Percentiles rank a stretch among this genome's conserved stretches.
Conservation (phyloP, 2,888 invertebrate species). For the Rhagophthalmus giganteus region DNA sequence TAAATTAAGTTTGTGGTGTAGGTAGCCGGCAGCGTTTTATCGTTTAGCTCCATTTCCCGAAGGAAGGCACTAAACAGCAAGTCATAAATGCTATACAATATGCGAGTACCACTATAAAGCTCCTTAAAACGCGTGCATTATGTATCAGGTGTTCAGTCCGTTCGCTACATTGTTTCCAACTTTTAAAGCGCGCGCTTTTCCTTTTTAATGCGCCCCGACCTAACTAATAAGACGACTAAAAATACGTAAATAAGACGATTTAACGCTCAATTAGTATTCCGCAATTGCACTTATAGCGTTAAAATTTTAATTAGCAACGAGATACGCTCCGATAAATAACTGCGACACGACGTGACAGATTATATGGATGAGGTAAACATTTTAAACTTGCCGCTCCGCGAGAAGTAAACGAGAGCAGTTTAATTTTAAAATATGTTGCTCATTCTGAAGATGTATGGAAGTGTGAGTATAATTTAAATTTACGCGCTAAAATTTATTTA, state of each 20-base stretch:
- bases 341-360: conserved; percentile 12
- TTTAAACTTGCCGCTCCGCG: not conserved
- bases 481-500: not conserved
- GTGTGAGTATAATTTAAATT: not conserved
- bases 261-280: conserved; percentile 14
- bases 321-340: conserved; percentile 13
- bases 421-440: not conserved
- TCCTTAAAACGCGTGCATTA: conserved; percentile 41
- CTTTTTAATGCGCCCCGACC: not conserved
- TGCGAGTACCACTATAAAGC: conserved; percentile 40
- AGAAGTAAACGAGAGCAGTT: not conserved
- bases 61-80: conserved; percentile 41
- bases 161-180: conserved; percentile 33
- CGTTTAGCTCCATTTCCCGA: conserved; percentile 46
- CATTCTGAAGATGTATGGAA: not conserved
- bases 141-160: conserved; percentile 36
- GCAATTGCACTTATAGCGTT: conserved; percentile 2
- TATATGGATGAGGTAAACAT: conserved; percentile 5
- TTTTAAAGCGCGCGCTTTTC: conserved; percentile 26
- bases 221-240: not conserved
- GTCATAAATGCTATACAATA: conserved; percentile 44
- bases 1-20: conserved; percentile 46
- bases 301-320: conserved; percentile 23
- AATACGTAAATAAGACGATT: conserved; percentile 2
- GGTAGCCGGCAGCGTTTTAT: conserved; percentile 45